Conservation (phyloP, 2,888 invertebrate genomes). For the Dasysyrphus tricinctus region DNA sequence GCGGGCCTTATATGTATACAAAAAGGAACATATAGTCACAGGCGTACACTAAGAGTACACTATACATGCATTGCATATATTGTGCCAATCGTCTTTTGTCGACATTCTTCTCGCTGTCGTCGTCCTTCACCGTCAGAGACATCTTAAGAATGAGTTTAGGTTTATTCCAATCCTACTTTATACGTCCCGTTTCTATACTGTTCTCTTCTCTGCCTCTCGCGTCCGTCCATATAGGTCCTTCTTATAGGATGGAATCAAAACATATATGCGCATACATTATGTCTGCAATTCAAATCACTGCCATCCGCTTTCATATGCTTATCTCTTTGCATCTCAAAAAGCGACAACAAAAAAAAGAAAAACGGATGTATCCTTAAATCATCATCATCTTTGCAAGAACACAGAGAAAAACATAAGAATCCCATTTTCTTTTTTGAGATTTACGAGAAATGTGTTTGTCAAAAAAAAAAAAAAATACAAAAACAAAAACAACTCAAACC, state of each 20-base stretch:
- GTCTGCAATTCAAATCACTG: conserved; percentile 75
- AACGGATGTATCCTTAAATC: conserved; percentile 65
- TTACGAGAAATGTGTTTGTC: conserved; percentile 49
- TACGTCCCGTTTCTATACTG: neutral
- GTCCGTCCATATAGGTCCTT: neutral
- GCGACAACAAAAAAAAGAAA: conserved; percentile 14
- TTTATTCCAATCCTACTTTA: conserved; percentile 44
- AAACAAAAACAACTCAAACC: neutral
- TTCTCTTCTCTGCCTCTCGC: neutral
- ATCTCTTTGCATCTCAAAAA: conserved; percentile 69
- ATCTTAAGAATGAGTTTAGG: conserved; percentile 56
- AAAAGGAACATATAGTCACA: neutral
- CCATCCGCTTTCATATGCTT: conserved; percentile 74
- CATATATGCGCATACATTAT: conserved; percentile 75
- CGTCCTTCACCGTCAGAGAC: conserved; percentile 57
- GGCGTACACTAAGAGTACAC: neutral
- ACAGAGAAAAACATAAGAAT: conserved; percentile 57
- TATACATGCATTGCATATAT: conserved; percentile 36
- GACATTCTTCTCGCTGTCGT: conserved; percentile 37
- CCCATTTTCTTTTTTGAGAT: conserved; percentile 59
- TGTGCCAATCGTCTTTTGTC: conserved; percentile 50
- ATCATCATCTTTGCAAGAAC: conserved; percentile 55
- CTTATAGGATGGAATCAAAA: conserved; percentile 70
- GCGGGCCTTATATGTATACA: neutral
- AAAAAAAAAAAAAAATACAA: conserved; percentile 4